These are phyloP conservation scores for Atopsyche davidsoni DNA, from an alignment of 1,140 invertebrate genomes.

Conservation along the genomic window DNA sequence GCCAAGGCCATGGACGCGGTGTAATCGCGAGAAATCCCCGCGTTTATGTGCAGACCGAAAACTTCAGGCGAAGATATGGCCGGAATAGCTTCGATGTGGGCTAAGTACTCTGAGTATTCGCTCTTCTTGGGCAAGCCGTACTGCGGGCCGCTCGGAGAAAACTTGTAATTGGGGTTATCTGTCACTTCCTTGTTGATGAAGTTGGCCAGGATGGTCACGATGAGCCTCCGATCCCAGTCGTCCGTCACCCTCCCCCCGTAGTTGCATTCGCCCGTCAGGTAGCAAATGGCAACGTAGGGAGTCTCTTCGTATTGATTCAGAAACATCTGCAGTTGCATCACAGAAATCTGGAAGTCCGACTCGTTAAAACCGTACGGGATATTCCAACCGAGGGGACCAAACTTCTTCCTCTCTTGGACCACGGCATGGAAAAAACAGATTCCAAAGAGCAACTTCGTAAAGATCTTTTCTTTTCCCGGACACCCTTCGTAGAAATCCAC, in stretches of 20 bases:
- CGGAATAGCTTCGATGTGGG: constrained; percentile 60
- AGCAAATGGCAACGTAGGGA: constrained; percentile 82
- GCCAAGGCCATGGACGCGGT: constrained; percentile 59
- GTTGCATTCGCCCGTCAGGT: constrained; percentile 92
- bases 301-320: constrained; percentile 66
- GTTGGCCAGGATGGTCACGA: constrained; percentile 74
- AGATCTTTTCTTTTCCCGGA: constrained; percentile 61
- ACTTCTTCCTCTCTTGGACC: constrained; percentile 85
- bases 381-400: constrained; percentile 92
- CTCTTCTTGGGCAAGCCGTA: constrained; percentile 61
- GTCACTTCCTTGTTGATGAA: constrained; percentile 72
- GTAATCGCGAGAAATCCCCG: constrained; percentile 81
- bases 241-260: constrained; percentile 94
- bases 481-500: constrained; percentile 63
- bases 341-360: constrained; percentile 87
- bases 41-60: constrained; percentile 84
- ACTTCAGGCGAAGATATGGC: constrained; percentile 74
- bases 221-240: constrained; percentile 80
- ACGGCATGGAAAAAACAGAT: constrained; percentile 93
- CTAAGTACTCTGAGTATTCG: constrained; percentile 63
- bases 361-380: constrained; percentile 93
- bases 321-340: constrained; percentile 79
- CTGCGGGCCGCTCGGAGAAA: constrained; percentile 51
- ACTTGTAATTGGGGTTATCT: constrained; percentile 54
- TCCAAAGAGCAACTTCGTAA: constrained; percentile 78